phyloP scores from a whole-genome alignment of 2,888 invertebrate species.

The Nyleta sp. region DNA sequence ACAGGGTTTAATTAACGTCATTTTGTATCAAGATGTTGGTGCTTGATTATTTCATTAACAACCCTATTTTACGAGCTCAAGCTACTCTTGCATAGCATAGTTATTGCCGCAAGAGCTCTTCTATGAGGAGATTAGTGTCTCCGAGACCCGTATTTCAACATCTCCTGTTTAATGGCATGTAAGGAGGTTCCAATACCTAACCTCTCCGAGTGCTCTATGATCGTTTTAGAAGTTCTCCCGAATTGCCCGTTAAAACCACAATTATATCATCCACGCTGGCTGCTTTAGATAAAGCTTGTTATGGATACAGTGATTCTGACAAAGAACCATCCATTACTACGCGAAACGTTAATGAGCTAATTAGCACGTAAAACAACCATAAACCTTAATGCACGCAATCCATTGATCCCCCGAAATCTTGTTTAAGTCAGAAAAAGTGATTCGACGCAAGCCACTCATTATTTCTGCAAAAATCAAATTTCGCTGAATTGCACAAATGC shows the following conservation, averaged over 20 bases:
- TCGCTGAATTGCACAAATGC: too few relatives aligned
- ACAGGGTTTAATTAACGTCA: conserved; percentile 36
- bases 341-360: conserved; percentile 15
- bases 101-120: conserved; percentile 57
- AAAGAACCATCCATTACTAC: neutral
- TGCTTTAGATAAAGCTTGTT: conserved; percentile 14
- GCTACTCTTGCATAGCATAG: conserved; percentile 40
- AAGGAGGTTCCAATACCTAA: conserved; percentile 48
- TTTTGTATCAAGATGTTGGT: conserved; percentile 51
- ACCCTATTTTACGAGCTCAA: conserved; percentile 48
- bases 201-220: conserved; percentile 32
- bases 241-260: conserved; percentile 31
- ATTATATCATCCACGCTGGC: conserved; percentile 17
- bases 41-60: conserved; percentile 62
- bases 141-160: conserved; percentile 57
- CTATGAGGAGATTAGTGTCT: conserved; percentile 58
- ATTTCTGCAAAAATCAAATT: too few relatives aligned
- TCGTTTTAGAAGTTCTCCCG: conserved; percentile 33
- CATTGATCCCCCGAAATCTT: too few relatives aligned
- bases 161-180: conserved; percentile 55
- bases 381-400: conserved; percentile 4
- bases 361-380: neutral
- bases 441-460: too few relatives aligned
- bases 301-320: conserved; percentile 19
- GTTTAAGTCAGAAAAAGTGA: too few relatives aligned